Evolutionary conservation across 1,140 invertebrate genomes (phyloP).

Genomic region (Cheumatopsyche charites): DNA sequence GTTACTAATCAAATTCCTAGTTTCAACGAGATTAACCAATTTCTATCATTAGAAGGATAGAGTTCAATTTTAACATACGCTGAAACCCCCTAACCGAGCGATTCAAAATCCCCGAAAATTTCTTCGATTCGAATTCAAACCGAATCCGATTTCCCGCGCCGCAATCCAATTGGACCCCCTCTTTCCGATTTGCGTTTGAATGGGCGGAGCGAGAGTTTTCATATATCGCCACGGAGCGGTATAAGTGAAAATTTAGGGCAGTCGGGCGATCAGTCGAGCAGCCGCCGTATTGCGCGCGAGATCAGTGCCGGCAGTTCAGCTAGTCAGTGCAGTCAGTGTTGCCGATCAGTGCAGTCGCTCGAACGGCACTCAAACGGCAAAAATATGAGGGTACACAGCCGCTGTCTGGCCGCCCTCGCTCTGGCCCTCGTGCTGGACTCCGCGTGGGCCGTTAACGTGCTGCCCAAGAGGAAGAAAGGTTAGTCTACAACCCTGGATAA

Average conservation of each 20-base stretch:
- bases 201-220: slow-evolving; percentile 61
- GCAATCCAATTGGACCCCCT: slow-evolving; percentile 56
- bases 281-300: slow-evolving; percentile 36
- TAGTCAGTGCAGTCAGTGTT: neutral
- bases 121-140: too few relatives aligned
- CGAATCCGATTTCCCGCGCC: slow-evolving; percentile 52
- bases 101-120: too few relatives aligned
- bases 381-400: slow-evolving; percentile 52
- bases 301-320: slow-evolving; percentile 37
- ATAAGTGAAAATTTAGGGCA: slow-evolving; percentile 64
- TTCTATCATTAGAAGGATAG: too few relatives aligned
- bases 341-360: slow-evolving; percentile 1
- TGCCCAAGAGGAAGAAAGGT: slow-evolving; percentile 62
- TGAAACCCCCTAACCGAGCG: too few relatives aligned
- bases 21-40: too few relatives aligned
- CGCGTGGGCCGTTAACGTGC: slow-evolving; percentile 57
- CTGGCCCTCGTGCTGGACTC: slow-evolving; percentile 55
- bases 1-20: too few relatives aligned
- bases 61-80: too few relatives aligned
- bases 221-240: slow-evolving; percentile 61
- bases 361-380: neutral
- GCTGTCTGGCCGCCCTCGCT: slow-evolving; percentile 59
- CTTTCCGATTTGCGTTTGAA: slow-evolving; percentile 57
- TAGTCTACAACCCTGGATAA: slow-evolving; percentile 42
- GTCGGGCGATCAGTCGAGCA: slow-evolving; percentile 55